Evolutionary conservation across 2,888 invertebrate species (phyloP), one percentile per base, ranked within the genome.

Genomic region (Ennomos fuscantarius): DNA sequence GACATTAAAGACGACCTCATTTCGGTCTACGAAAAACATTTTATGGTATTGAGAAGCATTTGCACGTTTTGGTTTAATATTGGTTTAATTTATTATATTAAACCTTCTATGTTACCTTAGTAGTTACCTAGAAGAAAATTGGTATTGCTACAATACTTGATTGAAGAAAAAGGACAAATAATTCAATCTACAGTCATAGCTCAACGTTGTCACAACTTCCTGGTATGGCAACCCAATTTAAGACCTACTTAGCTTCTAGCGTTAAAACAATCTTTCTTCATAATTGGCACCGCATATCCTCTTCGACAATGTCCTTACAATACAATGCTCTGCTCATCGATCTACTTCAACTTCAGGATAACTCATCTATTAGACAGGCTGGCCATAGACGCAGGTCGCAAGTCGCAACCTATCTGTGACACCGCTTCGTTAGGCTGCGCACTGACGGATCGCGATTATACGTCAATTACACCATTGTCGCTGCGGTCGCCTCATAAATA

Each of bases 391-490:
- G 34, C 12, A 41, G 41, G 24, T 24, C 36, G 12, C 59, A 42
- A 58, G 66, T 66, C 63, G 59, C 64, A 60, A 60, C 64, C 60
- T 61, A 62, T 52, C 66, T 54, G 67, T 62, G 72, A 74, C 73
- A 72, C 66, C 73, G 70, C 78, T 83, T 84, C 82, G 83, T 82
- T 85, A 84, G 77, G 62, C 68, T 68, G 47, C 65, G 63, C 58
- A 41, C 56, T 47, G 70, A 60, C 69, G 66, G 62, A 84, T 85
- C 86, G 79, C 83, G 87, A 87, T 86, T 84, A 82, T 78, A 84
- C 84, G 87, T 87, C 88, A 88, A 87, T 88, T 88, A 87, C 80
- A 81, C 79, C 81, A 87, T 87, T 88, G 88, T 88, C 86, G 84
- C 77, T 76, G 70, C 72, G 66, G 65, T 73, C 65, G 56, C 72